Evolutionary conservation across 64 coral and sea anemone genomes (phyloP), one percentile per base, ranked within the genome.

Genomic region (Acropora tenuis): DNA sequence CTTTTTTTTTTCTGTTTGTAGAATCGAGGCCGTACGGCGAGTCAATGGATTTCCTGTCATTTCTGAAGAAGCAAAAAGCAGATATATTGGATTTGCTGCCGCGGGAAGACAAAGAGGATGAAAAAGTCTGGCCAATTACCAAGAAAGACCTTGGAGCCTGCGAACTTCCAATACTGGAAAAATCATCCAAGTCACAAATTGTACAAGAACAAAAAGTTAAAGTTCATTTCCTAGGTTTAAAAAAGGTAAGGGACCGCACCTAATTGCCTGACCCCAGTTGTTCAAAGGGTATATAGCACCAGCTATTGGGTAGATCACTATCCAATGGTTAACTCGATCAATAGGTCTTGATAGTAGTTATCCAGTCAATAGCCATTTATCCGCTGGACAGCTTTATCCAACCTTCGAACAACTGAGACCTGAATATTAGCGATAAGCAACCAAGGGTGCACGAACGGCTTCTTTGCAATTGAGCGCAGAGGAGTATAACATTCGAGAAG

Each of bases 221-320:
- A 72, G 82, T 85, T 72, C 82, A 71, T 85, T 85, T 85, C 49
- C 63, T 85, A 17, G 82, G 82, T 9, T 71, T 85, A 47, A 85
- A 85, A 85, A 85, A 85, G 65, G 82, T 85, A 47, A 69, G 65
- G 17, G 5, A 6, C 30, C 30, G 30, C 30, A 30, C 30, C 30
- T 30, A 30, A 30, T 30, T 30, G 30, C 30, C 30, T 30, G 30
- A 30, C 30, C 30, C 30, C 30, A 30, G 30, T 30, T 30, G 30
- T 30, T 30, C 30, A 30, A 30, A 30, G 30, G 30, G 30, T 30
- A 30, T 30, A 30, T 41, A 8, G 20, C n/a, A 41, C 71, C 19
- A 76, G 13, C 16, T 10, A 30, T 30, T 55, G 52, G 6, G 52
- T 55, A 55, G 52, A 55, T 30, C 30, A 30, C 30, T 30, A 30